Base-by-base conservation (phyloP, 2,888 invertebrate genomes). In the Ceratothoa steindachneri region DNA sequence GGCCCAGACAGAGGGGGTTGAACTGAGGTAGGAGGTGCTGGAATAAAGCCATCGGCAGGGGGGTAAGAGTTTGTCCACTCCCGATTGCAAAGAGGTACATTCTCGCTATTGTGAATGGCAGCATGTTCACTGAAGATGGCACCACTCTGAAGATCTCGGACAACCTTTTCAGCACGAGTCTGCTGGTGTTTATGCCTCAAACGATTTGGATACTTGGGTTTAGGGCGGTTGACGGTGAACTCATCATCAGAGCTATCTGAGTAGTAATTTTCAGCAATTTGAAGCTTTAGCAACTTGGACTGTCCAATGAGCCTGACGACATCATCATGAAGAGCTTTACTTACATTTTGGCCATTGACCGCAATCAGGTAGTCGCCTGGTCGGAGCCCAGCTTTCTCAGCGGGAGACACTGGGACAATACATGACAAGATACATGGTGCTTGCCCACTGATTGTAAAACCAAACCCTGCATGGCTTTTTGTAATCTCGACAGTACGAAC, bases 381-480 rank as follows among this genome's bases (percentile, higher is more conserved):
- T 29, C 94, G 88, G 24, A 97, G 86, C 0, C 96, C 96, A 30
- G 94, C 94, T 77, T 89, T 88, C 82, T 95, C 95, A 0, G 97
- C 97, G 1, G 96, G 95, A 75, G 93, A 93, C 81, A 92, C 92
- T 66, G 89, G 87, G 0, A 95, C 95, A 81, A 97, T 96, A 82
- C 94, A 95, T 69, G 95, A 95, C 74, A 97, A 88, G 80, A 96
- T 93, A 84, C 97, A 97, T 0, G 97, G 97, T 83, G 95, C 91
- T 84, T 97, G 96, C 1, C 97, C 97, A 1, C 96, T 95, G 83
- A 97, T 96, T 27, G 97, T 97, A 84, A 97, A 97, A n/a, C 97
- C 97, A 84, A 95, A 97, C 7, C 97, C 97, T 82, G 92, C 92
- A 76, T 89, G 88, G 1, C 96, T 95, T 80, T 96, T 88, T 7